Conservation (phyloP, 1,140 invertebrate species). For the Pollicipes pollicipes region DNA sequence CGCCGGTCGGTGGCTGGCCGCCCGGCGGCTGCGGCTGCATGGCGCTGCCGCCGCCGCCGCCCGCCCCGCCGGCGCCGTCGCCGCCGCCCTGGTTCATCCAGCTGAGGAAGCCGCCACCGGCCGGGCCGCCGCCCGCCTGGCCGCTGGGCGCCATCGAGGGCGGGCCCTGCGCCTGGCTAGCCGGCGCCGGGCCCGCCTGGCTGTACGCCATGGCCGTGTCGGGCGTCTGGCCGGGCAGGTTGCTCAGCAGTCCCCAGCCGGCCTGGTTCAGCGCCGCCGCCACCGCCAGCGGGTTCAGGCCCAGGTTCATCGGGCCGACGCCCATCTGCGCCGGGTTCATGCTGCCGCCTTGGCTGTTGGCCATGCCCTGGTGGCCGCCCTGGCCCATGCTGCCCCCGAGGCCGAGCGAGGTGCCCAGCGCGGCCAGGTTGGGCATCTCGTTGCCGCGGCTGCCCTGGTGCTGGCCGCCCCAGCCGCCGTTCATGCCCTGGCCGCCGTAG, state of each 20-base stretch:
- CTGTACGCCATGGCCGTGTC: not conserved
- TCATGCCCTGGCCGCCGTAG: conserved; percentile 25
- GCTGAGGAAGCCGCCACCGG: not conserved
- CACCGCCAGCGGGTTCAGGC: conserved; percentile 46
- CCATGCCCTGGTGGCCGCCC: conserved; percentile 32
- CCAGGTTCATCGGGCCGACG: conserved; percentile 46
- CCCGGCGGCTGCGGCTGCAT: not conserved
- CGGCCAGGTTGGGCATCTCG: conserved; percentile 62
- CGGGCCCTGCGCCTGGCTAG: conserved; percentile 3
- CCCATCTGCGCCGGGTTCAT: conserved; percentile 40
- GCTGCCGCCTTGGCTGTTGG: conserved; percentile 29
- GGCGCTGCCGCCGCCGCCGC: not conserved
- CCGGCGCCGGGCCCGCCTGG: not conserved
- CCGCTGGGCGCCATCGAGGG: not conserved
- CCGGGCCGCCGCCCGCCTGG: not conserved
- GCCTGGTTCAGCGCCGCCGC: conserved; percentile 55
- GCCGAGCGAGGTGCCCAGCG: conserved; percentile 25
- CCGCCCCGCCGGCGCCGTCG: too few species aligned
- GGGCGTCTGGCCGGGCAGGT: conserved; percentile 23
- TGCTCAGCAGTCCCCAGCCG: conserved; percentile 52
- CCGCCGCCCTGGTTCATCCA: conserved; percentile 1
- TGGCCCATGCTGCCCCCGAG: conserved; percentile 45
- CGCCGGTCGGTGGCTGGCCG: not conserved
- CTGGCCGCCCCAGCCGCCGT: conserved; percentile 16
- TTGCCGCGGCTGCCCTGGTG: conserved; percentile 15